A percentile compares a stretch with the other conserved stretches of the same genome.
These are phyloP conservation scores for Gymnopithys bicolor DNA, from an alignment of 2,797 vertebrate species.

Conservation along the genomic window DNA sequence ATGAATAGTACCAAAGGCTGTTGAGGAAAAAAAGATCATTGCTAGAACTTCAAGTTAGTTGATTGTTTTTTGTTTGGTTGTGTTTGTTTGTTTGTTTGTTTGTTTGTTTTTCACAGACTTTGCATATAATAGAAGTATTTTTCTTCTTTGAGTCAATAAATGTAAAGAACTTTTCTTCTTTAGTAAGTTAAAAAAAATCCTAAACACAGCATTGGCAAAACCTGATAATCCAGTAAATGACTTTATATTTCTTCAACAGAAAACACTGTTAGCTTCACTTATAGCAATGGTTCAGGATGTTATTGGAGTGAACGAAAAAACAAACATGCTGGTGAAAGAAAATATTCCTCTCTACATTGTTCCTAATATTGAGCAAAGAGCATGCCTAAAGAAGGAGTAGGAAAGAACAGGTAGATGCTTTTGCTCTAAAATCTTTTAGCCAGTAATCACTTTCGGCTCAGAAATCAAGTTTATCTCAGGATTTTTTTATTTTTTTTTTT, in stretches of 20 bases:
- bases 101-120: background rate
- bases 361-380: background rate
- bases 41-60: background rate
- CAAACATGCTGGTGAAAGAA: background rate
- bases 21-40: background rate
- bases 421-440: background rate
- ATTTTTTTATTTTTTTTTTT: background rate
- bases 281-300: background rate
- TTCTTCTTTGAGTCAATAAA: background rate
- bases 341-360: background rate
- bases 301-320: background rate
- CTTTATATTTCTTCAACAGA: background rate
- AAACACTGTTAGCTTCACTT: background rate
- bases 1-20: background rate
- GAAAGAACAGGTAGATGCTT: background rate
- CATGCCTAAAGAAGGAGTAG: background rate
- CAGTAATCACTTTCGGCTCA: background rate
- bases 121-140: background rate
- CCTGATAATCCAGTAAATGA: background rate
- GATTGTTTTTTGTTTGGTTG: background rate
- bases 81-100: too few relatives aligned
- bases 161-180: background rate
- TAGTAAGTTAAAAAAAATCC: background rate
- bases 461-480: background rate
- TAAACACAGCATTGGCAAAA: background rate